phyloP scores from a whole-genome alignment of 1,140 invertebrate species.

The Micrasema longulum region DNA sequence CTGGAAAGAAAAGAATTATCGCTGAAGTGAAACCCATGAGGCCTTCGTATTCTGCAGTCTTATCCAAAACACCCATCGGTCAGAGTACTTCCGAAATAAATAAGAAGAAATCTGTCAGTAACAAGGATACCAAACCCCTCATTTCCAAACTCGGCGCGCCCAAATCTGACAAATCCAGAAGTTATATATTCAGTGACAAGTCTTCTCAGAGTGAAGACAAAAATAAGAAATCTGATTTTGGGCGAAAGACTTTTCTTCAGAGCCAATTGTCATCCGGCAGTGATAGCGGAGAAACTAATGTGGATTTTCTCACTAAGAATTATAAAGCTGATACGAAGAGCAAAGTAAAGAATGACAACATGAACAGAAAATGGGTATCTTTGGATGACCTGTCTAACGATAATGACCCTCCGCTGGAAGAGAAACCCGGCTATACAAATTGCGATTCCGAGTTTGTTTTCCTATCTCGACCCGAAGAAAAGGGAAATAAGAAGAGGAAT shows the following conservation, averaged over 20 bases:
- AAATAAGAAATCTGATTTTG: slow-evolving; percentile 57
- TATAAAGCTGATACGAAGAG: slow-evolving; percentile 64
- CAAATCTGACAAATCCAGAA: slow-evolving; percentile 58
- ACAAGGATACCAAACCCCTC: slow-evolving; percentile 63
- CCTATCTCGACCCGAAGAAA: slow-evolving; percentile 55
- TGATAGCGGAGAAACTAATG: slow-evolving; percentile 65
- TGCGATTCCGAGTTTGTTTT: slow-evolving; percentile 64
- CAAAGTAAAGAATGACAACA: slow-evolving; percentile 65
- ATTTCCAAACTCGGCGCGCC: slow-evolving; percentile 58
- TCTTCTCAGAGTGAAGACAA: slow-evolving; percentile 59
- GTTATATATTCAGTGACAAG: slow-evolving; percentile 59
- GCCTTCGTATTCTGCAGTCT: slow-evolving; percentile 84
- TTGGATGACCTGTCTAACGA: slow-evolving; percentile 69
- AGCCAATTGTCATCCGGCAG: slow-evolving; percentile 62
- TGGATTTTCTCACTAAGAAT: slow-evolving; percentile 61
- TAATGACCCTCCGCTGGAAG: slow-evolving; percentile 55
- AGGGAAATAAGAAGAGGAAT: slow-evolving; percentile 56
- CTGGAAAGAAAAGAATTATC: slow-evolving; percentile 77
- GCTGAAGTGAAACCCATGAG: slow-evolving; percentile 88
- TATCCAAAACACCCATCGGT: slow-evolving; percentile 76
- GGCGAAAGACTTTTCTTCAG: slow-evolving; percentile 38
- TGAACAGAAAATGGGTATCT: slow-evolving; percentile 70
- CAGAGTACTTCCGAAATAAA: slow-evolving; percentile 57
- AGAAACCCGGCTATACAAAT: slow-evolving; percentile 50
- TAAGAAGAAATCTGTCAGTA: slow-evolving; percentile 60